Conservation (phyloP, 2,113 vertebrate species). For the Athene noctua region DNA sequence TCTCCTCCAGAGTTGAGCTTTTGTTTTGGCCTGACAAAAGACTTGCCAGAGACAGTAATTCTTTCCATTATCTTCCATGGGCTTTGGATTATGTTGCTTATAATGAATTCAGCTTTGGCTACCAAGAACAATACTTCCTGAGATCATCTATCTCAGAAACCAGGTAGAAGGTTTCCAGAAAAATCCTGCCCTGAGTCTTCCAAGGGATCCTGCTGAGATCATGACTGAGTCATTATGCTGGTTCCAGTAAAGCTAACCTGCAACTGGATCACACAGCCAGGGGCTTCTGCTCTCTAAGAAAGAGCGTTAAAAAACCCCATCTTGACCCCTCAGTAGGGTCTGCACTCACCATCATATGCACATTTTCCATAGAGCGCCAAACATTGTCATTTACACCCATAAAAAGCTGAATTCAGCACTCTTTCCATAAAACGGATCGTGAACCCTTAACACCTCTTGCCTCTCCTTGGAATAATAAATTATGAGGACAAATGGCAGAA, state of each 20-base stretch:
- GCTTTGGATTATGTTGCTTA: background rate
- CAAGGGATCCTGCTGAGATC: background rate
- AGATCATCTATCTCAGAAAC: background rate
- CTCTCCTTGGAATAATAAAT: constrained; percentile 71
- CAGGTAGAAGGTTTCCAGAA: background rate
- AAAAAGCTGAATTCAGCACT: constrained; percentile 67
- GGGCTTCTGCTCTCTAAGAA: background rate
- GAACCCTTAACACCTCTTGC: constrained; percentile 64
- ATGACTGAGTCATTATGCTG: background rate
- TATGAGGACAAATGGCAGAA: constrained; percentile 71
- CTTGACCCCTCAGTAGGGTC: background rate
- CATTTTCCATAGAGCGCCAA: constrained; percentile 23
- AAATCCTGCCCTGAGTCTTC: background rate
- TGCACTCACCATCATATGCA: background rate
- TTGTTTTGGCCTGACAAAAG: background rate
- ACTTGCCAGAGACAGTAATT: background rate
- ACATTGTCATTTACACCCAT: constrained; percentile 54
- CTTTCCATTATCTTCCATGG: background rate
- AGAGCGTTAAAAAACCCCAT: background rate
- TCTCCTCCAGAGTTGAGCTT: background rate
- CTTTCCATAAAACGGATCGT: constrained; percentile 59
- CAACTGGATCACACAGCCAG: background rate
- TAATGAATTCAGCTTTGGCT: background rate
- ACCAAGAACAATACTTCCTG: background rate
- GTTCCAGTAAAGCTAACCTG: background rate